A percentile compares a stretch with the other conserved stretches of the same genome.
These are phyloP conservation scores for Eubucco bourcierii DNA, from an alignment of 2,113 vertebrate genomes.

Conservation along the genomic window DNA sequence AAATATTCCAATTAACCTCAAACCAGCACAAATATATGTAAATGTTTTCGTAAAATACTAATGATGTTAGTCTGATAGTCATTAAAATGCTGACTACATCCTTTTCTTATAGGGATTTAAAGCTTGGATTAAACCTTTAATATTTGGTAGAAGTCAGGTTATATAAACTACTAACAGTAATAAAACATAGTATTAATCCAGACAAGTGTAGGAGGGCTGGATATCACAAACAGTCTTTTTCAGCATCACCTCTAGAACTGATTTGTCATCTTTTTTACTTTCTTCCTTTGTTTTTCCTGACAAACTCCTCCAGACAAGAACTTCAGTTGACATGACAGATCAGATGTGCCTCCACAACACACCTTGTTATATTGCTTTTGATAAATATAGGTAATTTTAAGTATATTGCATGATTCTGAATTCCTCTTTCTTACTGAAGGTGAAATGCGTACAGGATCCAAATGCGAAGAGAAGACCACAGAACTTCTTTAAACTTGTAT, in stretches of 20 bases:
- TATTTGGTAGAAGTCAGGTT: not conserved
- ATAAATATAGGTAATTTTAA: not conserved
- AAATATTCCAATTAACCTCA: no score
- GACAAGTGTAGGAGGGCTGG: not conserved
- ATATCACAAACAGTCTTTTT: not conserved
- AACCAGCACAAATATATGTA: no score
- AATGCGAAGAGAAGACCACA: not conserved
- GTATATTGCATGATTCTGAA: not conserved
- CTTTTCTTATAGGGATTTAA: not conserved
- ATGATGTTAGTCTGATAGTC: not conserved
- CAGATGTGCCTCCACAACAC: not conserved
- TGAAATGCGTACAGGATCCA: not conserved
- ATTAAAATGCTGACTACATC: not conserved
- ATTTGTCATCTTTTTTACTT: not conserved
- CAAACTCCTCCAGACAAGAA: not conserved
- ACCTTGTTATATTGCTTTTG: not conserved
- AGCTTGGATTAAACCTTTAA: not conserved
- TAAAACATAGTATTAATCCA: not conserved
- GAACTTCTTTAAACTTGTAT: not conserved
- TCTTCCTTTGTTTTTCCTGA: not conserved
- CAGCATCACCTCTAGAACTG: not conserved
- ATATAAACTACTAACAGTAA: not conserved
- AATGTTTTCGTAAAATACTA: not conserved
- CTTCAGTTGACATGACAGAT: not conserved
- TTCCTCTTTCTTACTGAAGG: not conserved